A percentile compares a stretch with the other conserved stretches of the same genome.
Conservation (phyloP, 2,113 vertebrate genomes). For the Muscicapa adusta region DNA sequence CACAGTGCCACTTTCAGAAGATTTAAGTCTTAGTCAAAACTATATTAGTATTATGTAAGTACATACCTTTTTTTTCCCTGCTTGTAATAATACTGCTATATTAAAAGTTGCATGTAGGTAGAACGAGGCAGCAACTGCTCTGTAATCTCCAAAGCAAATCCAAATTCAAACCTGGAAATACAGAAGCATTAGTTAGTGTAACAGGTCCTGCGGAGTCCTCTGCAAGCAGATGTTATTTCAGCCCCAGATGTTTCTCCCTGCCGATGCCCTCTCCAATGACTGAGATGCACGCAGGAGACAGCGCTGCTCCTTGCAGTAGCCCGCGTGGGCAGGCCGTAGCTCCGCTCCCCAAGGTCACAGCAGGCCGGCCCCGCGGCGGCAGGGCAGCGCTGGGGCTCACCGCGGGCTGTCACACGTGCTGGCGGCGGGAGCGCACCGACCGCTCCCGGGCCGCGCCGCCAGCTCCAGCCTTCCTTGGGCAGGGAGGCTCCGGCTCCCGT, state of each 20-base stretch:
- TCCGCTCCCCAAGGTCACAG: not conserved
- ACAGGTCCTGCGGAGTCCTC: not conserved
- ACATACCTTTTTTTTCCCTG: not conserved
- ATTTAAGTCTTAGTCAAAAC: not conserved
- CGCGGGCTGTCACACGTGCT: not conserved
- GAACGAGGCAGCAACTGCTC: not conserved
- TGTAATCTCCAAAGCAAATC: not conserved
- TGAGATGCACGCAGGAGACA: accelerated
- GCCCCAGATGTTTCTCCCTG: not conserved
- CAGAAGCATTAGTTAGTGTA: accelerated
- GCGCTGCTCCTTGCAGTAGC: accelerated
- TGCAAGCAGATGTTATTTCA: not conserved
- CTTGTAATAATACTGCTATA: not conserved
- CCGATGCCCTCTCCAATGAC: accelerated
- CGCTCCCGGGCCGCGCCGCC: accelerated
- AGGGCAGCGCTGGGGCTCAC: not conserved
- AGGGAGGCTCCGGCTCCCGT: not conserved
- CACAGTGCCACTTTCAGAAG: not conserved
- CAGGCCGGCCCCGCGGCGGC: not conserved
- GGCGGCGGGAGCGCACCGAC: accelerated
- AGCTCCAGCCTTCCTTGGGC: not conserved
- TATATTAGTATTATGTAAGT: accelerated
- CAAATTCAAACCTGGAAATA: not conserved
- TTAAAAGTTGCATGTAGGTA: not conserved
- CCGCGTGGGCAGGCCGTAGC: not conserved